These are phyloP conservation scores for Hedya salicella DNA, from an alignment of 2,888 invertebrate genomes.

Conservation along the genomic window DNA sequence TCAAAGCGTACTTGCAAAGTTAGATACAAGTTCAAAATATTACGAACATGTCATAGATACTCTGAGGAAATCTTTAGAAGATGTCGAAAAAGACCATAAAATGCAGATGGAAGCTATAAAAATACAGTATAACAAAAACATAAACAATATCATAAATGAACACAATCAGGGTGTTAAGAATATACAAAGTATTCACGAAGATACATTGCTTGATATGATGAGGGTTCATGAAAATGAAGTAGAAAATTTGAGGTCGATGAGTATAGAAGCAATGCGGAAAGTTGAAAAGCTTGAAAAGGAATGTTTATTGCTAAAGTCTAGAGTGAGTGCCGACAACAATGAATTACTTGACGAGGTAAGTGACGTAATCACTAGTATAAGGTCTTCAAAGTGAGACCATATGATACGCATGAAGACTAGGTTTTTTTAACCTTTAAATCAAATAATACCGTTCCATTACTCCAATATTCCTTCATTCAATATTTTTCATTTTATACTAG, in stretches of 20 bases:
- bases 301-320: slow-evolving; percentile 62
- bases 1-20: slow-evolving; percentile 59
- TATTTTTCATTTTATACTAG: too few relatives aligned
- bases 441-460: not conserved
- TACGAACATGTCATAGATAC: slow-evolving; percentile 66
- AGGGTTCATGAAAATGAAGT: slow-evolving; percentile 82
- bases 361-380: slow-evolving; percentile 22
- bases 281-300: slow-evolving; percentile 75
- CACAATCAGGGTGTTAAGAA: slow-evolving; percentile 83
- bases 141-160: slow-evolving; percentile 80
- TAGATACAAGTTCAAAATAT: slow-evolving; percentile 58
- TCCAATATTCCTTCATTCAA: not conserved
- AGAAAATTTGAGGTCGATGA: slow-evolving; percentile 76
- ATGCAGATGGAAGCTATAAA: slow-evolving; percentile 78
- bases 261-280: slow-evolving; percentile 76
- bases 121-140: slow-evolving; percentile 81
- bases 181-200: slow-evolving; percentile 83
- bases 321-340: slow-evolving; percentile 50
- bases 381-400: too few relatives aligned
- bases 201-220: slow-evolving; percentile 76
- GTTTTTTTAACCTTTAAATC: too few relatives aligned
- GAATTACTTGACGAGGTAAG: slow-evolving; percentile 60
- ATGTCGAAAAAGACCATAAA: slow-evolving; percentile 69
- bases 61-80: slow-evolving; percentile 65
- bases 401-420: too few relatives aligned